A percentile compares a stretch with the other conserved stretches of the same genome.
Conservation (phyloP, 2,113 vertebrate species). For the Lamprologus sp. region DNA sequence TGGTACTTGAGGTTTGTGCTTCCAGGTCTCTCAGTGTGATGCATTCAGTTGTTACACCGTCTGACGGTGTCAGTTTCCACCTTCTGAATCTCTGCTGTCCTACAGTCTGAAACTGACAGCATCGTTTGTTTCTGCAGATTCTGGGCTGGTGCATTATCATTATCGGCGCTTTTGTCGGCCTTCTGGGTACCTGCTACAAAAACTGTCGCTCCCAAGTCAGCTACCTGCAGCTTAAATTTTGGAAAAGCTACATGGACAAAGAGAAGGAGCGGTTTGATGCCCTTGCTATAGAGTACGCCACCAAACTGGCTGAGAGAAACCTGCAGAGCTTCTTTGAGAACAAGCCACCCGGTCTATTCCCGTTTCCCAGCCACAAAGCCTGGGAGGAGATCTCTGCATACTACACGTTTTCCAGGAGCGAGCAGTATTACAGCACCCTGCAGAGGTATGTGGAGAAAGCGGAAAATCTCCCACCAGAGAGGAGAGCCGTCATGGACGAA, state of each 20-base stretch:
- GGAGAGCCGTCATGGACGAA: constrained; percentile 63
- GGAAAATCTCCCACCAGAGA: constrained; percentile 46
- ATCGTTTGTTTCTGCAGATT: constrained; percentile 44
- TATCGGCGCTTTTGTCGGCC: background rate
- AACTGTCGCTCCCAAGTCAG: constrained; percentile 74
- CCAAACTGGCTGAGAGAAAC: constrained; percentile 69
- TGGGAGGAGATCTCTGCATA: constrained; percentile 72
- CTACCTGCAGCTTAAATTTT: constrained; percentile 74
- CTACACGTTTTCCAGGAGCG: constrained; percentile 60
- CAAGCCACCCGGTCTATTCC: constrained; percentile 38
- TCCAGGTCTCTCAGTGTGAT: background rate
- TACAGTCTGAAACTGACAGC: background rate
- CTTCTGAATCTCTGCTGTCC: background rate
- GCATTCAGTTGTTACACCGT: background rate
- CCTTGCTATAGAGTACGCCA: constrained; percentile 56
- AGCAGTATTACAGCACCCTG: constrained; percentile 73
- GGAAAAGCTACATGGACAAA: constrained; percentile 69
- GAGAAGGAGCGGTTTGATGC: constrained; percentile 66
- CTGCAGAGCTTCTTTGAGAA: constrained; percentile 74
- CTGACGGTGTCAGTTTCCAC: background rate
- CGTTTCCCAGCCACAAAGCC: constrained; percentile 68
- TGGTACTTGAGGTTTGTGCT: background rate
- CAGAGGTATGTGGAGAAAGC: constrained; percentile 70
- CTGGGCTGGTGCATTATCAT: constrained; percentile 72
- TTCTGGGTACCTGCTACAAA: constrained; percentile 63